Percentiles rank a stretch among this genome's conserved stretches.
Evolutionary conservation across 1,140 invertebrate genomes (phyloP).

Genomic region (Delia radicum): DNA sequence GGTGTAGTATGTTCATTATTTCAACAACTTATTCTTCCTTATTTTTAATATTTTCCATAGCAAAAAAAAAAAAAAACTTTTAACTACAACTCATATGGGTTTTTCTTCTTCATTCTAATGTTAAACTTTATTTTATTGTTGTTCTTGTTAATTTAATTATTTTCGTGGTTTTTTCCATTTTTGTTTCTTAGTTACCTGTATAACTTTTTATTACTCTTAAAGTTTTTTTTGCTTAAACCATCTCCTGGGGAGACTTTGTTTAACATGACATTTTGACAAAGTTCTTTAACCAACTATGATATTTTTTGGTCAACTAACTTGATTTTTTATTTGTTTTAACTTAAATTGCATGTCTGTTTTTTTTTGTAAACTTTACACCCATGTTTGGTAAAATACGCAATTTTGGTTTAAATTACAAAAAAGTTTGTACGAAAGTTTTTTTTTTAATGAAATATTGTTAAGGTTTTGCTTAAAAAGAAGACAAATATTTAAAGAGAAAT

Average conservation of each 20-base stretch:
- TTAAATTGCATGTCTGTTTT: neutral
- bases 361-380: too few relatives aligned
- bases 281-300: neutral
- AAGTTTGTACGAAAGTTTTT: too few relatives aligned
- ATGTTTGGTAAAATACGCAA: too few relatives aligned
- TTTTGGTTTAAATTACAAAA: too few relatives aligned
- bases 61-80: too few relatives aligned
- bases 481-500: too few relatives aligned
- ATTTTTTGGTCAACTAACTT: neutral
- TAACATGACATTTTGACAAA: conserved; percentile 4
- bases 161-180: neutral
- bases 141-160: neutral
- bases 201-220: neutral
- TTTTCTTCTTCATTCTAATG: neutral
- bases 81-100: too few relatives aligned
- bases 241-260: neutral
- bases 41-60: too few relatives aligned
- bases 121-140: neutral
- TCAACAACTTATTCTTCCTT: too few relatives aligned
- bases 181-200: neutral
- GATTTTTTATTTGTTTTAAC: neutral
- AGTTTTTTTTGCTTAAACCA: neutral
- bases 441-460: too few relatives aligned
- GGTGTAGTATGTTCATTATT: too few relatives aligned
- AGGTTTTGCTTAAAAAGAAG: too few relatives aligned